Percentiles rank a stretch among this genome's conserved stretches.
Conservation (phyloP, 2,797 vertebrate genomes). For the Clarias platycephalus region DNA sequence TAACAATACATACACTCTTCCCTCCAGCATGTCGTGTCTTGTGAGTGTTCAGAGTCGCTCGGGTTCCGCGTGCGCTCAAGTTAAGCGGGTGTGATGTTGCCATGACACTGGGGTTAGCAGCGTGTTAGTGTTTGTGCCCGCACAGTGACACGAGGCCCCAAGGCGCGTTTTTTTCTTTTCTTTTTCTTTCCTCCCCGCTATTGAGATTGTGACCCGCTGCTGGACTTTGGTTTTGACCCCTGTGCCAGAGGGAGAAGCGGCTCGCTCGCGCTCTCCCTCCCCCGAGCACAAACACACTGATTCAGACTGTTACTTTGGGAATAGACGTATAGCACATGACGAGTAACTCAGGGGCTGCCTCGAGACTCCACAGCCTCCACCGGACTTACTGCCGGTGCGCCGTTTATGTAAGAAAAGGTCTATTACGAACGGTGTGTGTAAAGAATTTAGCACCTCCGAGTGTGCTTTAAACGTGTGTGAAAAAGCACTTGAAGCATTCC, state of each 20-base stretch:
- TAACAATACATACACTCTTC: background rate
- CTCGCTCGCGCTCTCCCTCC: background rate
- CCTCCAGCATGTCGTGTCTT: no score
- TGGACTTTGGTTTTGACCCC: conserved; percentile 9
- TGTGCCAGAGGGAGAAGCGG: background rate
- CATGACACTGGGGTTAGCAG: conserved; percentile 10
- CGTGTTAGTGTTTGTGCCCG: background rate
- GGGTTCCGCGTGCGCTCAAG: background rate
- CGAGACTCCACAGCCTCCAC: background rate
- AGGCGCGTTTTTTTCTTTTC: background rate
- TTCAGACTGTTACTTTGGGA: conserved; percentile 22
- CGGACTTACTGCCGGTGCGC: background rate
- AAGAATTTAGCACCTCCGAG: background rate
- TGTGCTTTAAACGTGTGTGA: background rate
- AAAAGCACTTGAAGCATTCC: background rate
- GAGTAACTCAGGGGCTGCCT: conserved; percentile 4
- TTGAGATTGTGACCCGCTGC: background rate
- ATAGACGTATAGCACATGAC: conserved; percentile 1
- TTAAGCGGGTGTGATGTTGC: conserved; percentile 1
- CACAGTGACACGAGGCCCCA: conserved; percentile 5
- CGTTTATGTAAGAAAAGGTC: background rate
- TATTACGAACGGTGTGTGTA: background rate
- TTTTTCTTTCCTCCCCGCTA: background rate
- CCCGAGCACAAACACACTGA: conserved; percentile 15
- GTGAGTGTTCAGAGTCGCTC: background rate